phyloP scores from a whole-genome alignment of 2,113 vertebrate genomes.

The Syrmaticus mikado region DNA sequence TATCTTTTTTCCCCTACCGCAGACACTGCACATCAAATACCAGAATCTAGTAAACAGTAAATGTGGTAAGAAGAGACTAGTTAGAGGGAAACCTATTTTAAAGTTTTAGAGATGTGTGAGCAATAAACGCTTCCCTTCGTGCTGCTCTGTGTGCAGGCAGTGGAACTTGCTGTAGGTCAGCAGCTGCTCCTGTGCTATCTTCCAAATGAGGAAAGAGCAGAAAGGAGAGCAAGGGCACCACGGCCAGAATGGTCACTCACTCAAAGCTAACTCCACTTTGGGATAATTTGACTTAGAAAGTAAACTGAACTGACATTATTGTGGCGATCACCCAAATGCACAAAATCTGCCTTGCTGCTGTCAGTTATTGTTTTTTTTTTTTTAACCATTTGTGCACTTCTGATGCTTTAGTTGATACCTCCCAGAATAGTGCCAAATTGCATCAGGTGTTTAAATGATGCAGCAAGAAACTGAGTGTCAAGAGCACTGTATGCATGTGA shows the following conservation, averaged over 20 bases:
- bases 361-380: neutral
- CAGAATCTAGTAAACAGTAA: neutral
- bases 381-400: neutral
- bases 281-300: neutral
- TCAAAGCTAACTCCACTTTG: neutral
- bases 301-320: neutral
- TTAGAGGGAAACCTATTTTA: neutral
- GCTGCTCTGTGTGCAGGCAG: neutral
- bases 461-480: fast-evolving
- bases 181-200: neutral
- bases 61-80: neutral
- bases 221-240: neutral
- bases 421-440: neutral
- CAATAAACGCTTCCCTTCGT: neutral
- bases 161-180: neutral
- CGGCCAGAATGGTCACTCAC: neutral
- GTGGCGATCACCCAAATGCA: neutral
- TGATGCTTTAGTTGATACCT: neutral
- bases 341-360: neutral
- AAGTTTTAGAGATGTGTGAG: neutral
- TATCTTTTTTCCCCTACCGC: neutral
- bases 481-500: fast-evolving
- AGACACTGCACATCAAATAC: neutral
- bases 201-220: neutral
- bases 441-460: neutral